Evolutionary conservation across 2,797 vertebrate genomes (phyloP), one percentile per base, ranked within the genome.

Genomic region (Psittacula echo): DNA sequence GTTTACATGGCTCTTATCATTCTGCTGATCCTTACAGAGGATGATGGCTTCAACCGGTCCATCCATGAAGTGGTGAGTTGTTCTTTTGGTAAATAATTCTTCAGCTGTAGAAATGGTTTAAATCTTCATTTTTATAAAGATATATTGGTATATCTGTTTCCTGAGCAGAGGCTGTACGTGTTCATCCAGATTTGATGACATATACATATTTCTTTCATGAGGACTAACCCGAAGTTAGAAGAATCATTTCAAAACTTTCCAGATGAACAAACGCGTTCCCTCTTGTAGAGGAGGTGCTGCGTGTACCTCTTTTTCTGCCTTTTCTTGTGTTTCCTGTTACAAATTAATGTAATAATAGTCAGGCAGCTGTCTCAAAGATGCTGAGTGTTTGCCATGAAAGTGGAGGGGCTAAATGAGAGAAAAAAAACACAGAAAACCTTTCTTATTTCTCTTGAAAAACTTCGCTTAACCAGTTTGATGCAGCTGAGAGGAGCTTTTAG

Each of bases 1-100:
- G 99, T 99, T 87, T 99, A 99, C 97, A 99, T 99, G 99, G 99
- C 99, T 62, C 99, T 99, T 86, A 99, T 99, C 71, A 99, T 99
- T 97, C 97, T 99, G 83, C 98, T 99, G 97, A 99, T 99, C 89
- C 99, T 99, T 12, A 99, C 99, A 0, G 99, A 99, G 97, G 99
- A 99, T 4, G 99, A 99, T 44, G 97, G 99, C 73, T 99, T 99
- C 98, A 99, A 99, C 97, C 98, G 99, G 62, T 99, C 99, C 85
- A 98, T 99, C 94, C 99, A 99, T 9, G 99, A 99, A 98, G 99
- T 99, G 98, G 99, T 99, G 96, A 98, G 99, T 97, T 80, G 34
- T 32, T 29, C 12, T 37, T 53, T 30, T 45, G 13, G 16, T 64
- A 37, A 78, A 61, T 62, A 64, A 58, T 39, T 56, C 56, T 42